Base-by-base conservation (phyloP, 35 echinoderm and acorn worm species). In the Heliocidaris erythrogramma region DNA sequence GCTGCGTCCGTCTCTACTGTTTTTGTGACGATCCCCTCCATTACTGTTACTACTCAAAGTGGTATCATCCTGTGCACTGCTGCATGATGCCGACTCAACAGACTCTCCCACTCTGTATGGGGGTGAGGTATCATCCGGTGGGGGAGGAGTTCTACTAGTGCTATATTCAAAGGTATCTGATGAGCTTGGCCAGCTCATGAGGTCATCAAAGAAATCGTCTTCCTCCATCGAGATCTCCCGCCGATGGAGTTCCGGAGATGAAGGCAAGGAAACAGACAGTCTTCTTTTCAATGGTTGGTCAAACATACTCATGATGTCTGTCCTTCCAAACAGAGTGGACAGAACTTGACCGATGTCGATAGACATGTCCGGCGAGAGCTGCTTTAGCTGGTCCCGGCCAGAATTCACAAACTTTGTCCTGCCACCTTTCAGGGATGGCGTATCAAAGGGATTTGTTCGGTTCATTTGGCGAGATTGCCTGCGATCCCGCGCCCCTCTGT, bases 401-500 rank as follows among this genome's bases (percentile, higher is more conserved):
- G 86, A 85, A 59, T 50, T 94, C 71, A 94, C 85, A 53, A 94
- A 87, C 32, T 94, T 94, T 48, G 85, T 94, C 84, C 85, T 86
- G 30, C 94, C 94, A 50, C 94, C 94, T 5, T 88, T 86, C 84
- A 94, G 65, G 5, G 32, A 30, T 14, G 94, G 85, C 48, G 94
- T 94, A 48, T 94, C 85, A 88, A 94, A 94, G 17, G 94, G 94
- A 88, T 94, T 94, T 50, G 86, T 87, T 48, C 48, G 60, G 60
- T 84, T 86, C 24, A 30, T 31, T 30, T 85, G 78, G 42, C 94
- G 84, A 2, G 60, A 65, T 7, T 85, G 93, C 27, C 91, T 92
- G 16, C 49, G 47, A 30, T 92, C 91, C 8, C 91, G 47, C 3
- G 49, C 47, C 0, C 91, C 91, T 48, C 85, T 86, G 32, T 94